phyloP scores from a whole-genome alignment of 2,113 vertebrate species.

The Reinhardtius hippoglossoides region DNA sequence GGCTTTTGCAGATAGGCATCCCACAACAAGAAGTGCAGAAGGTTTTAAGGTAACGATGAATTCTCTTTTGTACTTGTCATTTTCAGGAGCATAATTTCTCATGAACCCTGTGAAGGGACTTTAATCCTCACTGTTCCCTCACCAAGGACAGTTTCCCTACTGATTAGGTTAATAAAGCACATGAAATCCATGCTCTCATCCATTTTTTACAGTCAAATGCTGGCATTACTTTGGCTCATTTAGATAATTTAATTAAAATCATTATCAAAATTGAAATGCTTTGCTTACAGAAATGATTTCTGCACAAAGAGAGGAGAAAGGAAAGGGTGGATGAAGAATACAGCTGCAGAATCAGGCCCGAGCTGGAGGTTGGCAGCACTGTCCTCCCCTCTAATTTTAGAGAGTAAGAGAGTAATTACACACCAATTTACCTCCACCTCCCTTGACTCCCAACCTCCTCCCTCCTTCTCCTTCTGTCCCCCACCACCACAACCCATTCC shows the following conservation, averaged over 20 bases:
- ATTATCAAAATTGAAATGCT: neutral
- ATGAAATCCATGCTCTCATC: too few species aligned
- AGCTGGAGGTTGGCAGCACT: conserved; percentile 30
- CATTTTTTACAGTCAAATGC: too few species aligned
- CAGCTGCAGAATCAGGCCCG: conserved; percentile 25
- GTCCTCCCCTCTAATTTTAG: conserved; percentile 60
- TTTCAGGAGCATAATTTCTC: too few species aligned
- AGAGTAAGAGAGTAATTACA: conserved; percentile 60
- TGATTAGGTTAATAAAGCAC: too few species aligned
- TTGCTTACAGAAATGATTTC: neutral
- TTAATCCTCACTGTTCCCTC: too few species aligned
- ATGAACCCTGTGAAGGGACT: too few species aligned
- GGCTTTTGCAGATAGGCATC: too few species aligned
- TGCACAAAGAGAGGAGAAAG: neutral
- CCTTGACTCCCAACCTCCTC: conserved; percentile 11
- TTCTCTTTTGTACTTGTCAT: too few species aligned
- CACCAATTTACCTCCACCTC: conserved; percentile 56
- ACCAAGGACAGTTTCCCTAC: too few species aligned
- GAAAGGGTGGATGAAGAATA: conserved; percentile 7
- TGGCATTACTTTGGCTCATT: too few species aligned
- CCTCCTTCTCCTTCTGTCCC: neutral
- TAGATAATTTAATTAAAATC: neutral
- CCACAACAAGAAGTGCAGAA: too few species aligned
- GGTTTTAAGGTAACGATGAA: too few species aligned
- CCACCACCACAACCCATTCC: neutral